These are phyloP conservation scores for Latrodectus geometricus DNA, from an alignment of 1,140 invertebrate genomes.

Conservation along the genomic window DNA sequence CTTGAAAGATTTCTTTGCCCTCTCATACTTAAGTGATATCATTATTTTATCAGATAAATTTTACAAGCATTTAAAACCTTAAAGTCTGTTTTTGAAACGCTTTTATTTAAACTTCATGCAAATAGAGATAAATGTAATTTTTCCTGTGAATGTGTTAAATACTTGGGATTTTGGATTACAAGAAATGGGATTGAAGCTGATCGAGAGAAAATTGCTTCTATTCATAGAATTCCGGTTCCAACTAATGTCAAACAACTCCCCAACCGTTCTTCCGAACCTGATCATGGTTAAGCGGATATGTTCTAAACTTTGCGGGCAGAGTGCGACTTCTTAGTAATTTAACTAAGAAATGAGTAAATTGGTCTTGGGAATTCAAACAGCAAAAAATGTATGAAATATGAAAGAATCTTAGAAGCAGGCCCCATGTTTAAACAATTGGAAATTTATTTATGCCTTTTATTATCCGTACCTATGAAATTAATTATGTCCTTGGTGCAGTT, in stretches of 20 bases:
- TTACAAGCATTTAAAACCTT: constrained; percentile 15
- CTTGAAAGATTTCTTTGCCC: neutral
- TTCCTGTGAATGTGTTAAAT: neutral
- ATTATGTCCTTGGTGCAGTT: constrained; percentile 64
- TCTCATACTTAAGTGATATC: constrained; percentile 25
- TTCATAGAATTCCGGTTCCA: constrained; percentile 62
- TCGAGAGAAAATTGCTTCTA: constrained; percentile 62
- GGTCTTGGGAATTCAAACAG: constrained; percentile 39
- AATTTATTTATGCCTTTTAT: constrained; percentile 64
- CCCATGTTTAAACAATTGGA: constrained; percentile 59
- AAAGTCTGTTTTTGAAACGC: constrained; percentile 9
- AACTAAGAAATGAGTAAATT: constrained; percentile 28
- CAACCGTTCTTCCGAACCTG: constrained; percentile 61
- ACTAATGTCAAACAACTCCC: constrained; percentile 59
- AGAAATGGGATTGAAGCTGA: constrained; percentile 62
- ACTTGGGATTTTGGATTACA: constrained; percentile 12
- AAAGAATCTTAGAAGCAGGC: constrained; percentile 63
- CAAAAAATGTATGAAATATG: constrained; percentile 56
- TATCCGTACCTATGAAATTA: constrained; percentile 66
- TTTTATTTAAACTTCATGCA: constrained; percentile 15
- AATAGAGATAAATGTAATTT: no score
- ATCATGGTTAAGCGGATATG: constrained; percentile 63
- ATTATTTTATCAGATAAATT: constrained; percentile 45
- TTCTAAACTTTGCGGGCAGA: constrained; percentile 63
- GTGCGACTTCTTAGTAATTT: constrained; percentile 57